phyloP scores from a whole-genome alignment of 2,797 vertebrate species.

The Lemur catta region DNA sequence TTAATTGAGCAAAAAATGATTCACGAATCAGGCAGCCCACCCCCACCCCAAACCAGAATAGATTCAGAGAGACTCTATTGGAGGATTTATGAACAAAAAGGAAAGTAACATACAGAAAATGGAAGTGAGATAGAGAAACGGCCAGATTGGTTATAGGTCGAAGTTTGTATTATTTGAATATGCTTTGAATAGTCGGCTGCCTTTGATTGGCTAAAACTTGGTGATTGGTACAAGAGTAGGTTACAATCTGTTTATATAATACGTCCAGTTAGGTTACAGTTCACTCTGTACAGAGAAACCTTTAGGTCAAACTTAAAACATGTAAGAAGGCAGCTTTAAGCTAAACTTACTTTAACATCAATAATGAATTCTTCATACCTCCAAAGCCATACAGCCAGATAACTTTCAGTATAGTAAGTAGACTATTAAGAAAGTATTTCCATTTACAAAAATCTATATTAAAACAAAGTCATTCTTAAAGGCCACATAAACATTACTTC shows the following conservation, averaged over 20 bases:
- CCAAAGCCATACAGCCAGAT: background rate
- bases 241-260: too few relatives aligned
- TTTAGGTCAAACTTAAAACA: background rate
- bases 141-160: too few relatives aligned
- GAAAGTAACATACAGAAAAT: too few relatives aligned
- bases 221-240: too few relatives aligned
- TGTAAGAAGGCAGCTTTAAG: background rate
- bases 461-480: slow-evolving; percentile 8
- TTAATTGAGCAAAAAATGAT: background rate
- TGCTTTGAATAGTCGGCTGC: too few relatives aligned
- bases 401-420: background rate
- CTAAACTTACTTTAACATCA: background rate
- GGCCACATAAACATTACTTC: background rate
- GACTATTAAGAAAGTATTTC: slow-evolving; percentile 36
- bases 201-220: too few relatives aligned
- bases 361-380: background rate
- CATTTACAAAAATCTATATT: background rate
- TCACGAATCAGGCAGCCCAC: background rate
- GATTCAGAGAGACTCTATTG: background rate
- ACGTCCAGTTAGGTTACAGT: background rate
- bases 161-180: too few relatives aligned
- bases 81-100: too few relatives aligned
- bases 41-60: background rate
- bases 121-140: too few relatives aligned
- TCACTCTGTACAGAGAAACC: background rate